Evolutionary conservation across 2,888 invertebrate species (phyloP), one percentile per base, ranked within the genome.

Genomic region (Oasisia sp.): DNA sequence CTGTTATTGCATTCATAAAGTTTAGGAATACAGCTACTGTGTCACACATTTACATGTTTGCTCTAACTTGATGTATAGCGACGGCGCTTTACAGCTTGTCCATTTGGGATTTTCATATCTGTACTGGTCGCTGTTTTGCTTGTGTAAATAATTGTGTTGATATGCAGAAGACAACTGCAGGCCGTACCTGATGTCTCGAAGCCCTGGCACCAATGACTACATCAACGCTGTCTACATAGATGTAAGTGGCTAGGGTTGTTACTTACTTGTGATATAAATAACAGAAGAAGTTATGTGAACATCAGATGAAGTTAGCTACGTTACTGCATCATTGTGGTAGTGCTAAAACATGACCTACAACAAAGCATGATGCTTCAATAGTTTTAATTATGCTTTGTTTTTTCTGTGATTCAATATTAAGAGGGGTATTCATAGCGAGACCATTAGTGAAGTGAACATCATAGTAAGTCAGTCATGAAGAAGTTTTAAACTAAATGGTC

Each of bases 181-280:
- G 8, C 93, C 94, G 11, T 94, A 93, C 91, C 92, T 94, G 38
- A 32, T 92, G 90, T 93, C 94, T 8, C 94, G 93, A 58, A 92
- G 92, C n/a, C 92, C 92, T 19, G 94, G 93, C 19, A 91, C 93
- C 74, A 93, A 92, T 32, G 94, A 95, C 93, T 95, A 95, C 93
- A 94, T 95, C 91, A 95, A 95, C 92, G 95, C 95, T 91, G 94
- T 95, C 45, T 95, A 94, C 91, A 38, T 94, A 50, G 94, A 95
- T 74, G 95, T 95, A 93, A 93, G 94, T 74, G 27, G 74, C 14
- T 74, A 27, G 19, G 74, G 74, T 19, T 74, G 0, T 74, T 74
- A 74, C 74, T 74, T 74, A 19, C 27, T 0, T 74, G 27, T 74
- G 74, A 74, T 19, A 5, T 5, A 27, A 74, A 74, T 27, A 27